A percentile compares a stretch with the other conserved stretches of the same genome.
These are phyloP conservation scores for Nomada fucata DNA, from an alignment of 2,888 invertebrate genomes.

Conservation along the genomic window DNA sequence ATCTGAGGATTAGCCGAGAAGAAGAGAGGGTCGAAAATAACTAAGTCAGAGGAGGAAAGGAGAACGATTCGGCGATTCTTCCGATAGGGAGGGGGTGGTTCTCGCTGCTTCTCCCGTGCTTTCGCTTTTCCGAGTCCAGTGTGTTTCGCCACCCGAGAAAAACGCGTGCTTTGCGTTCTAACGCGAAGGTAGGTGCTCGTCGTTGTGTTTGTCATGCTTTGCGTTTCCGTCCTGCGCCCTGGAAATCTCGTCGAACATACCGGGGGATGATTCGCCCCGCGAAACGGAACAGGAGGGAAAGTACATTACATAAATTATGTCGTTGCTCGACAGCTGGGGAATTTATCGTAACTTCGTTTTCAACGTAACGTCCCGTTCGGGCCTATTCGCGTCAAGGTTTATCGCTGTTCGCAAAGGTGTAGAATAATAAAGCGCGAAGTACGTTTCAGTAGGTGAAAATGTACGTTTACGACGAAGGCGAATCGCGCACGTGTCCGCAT, in stretches of 20 bases:
- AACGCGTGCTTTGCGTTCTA: constrained; percentile 71
- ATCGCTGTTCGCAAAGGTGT: not conserved
- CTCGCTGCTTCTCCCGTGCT: constrained; percentile 69
- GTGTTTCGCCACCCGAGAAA: constrained; percentile 77
- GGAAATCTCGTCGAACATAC: not conserved
- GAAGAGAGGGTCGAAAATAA: constrained; percentile 69
- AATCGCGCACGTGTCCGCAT: constrained; percentile 12
- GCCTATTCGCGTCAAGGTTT: constrained; percentile 2
- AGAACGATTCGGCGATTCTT: constrained; percentile 58
- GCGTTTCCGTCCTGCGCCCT: constrained; percentile 11
- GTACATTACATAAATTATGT: too few species aligned
- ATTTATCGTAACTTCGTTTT: not conserved
- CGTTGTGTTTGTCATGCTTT: constrained; percentile 34
- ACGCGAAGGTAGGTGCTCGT: constrained; percentile 70
- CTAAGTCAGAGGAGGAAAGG: constrained; percentile 58
- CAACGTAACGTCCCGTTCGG: not conserved
- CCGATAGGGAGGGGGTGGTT: constrained; percentile 66
- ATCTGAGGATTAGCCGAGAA: constrained; percentile 35
- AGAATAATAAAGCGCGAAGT: not conserved
- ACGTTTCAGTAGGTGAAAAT: constrained; percentile 5
- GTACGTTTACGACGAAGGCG: constrained; percentile 6
- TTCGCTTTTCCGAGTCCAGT: constrained; percentile 79
- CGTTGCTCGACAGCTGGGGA: not conserved
- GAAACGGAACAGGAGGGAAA: too few species aligned
- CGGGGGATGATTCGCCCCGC: too few species aligned